Percentiles rank a stretch among this genome's conserved stretches.
Conservation (phyloP, 2,113 vertebrate species). For the Callorhinus ursinus region DNA sequence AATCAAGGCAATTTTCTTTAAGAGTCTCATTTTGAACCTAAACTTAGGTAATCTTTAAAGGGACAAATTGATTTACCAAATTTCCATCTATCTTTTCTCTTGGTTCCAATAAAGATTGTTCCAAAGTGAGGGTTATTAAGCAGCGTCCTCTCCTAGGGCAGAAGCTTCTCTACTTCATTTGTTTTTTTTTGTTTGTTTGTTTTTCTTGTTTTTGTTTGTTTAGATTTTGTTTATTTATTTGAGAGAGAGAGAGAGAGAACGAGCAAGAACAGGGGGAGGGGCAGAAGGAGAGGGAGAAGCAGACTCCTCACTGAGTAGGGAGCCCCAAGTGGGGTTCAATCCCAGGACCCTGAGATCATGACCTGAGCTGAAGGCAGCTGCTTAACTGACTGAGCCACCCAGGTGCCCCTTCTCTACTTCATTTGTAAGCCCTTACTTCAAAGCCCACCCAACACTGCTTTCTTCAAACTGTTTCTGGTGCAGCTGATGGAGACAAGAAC, state of each 20-base stretch:
- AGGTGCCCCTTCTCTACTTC: background rate
- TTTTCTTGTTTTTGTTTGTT: too few species aligned
- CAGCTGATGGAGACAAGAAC: background rate
- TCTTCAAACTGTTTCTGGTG: background rate
- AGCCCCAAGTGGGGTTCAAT: too few species aligned
- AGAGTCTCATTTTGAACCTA: background rate
- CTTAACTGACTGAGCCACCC: too few species aligned
- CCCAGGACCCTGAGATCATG: too few species aligned
- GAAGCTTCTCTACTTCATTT: background rate
- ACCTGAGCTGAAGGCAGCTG: too few species aligned
- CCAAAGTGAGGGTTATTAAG: background rate
- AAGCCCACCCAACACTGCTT: background rate
- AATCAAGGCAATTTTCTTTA: conserved; percentile 1
- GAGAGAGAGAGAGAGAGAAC: too few species aligned
- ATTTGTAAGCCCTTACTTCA: background rate
- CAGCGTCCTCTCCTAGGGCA: background rate
- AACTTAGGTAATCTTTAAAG: background rate
- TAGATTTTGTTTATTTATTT: too few species aligned
- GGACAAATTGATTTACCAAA: background rate
- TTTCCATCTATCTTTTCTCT: background rate
- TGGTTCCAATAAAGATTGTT: background rate
- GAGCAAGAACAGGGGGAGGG: too few species aligned
- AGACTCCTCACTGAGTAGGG: too few species aligned
- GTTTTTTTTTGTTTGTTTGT: too few species aligned
- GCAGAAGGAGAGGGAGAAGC: too few species aligned